Evolutionary conservation across 1,140 invertebrate genomes (phyloP).

Genomic region (Gonioctena quinquepunctata): DNA sequence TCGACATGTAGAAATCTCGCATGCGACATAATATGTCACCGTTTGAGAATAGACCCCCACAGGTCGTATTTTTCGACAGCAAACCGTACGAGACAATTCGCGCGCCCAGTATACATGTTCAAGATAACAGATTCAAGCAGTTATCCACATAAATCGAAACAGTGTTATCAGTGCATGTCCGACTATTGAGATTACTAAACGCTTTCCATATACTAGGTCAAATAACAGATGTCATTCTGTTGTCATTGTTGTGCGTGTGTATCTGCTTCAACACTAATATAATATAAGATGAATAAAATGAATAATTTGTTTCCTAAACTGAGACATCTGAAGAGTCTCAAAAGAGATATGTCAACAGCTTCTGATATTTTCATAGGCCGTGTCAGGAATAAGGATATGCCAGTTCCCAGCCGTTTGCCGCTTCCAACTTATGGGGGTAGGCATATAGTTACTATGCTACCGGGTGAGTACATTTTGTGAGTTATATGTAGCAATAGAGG

Average conservation of each 20-base stretch:
- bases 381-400: background rate
- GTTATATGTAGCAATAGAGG: no score
- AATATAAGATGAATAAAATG: background rate
- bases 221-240: background rate
- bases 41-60: no score
- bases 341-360: background rate
- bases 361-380: background rate
- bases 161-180: background rate
- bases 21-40: no score
- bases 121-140: no score
- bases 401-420: background rate
- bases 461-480: constrained; percentile 56
- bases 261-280: no score
- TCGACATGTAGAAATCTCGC: no score
- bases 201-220: background rate
- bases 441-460: constrained; percentile 63
- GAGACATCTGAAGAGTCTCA: background rate
- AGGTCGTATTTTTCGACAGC: no score
- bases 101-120: no score
- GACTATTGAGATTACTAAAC: background rate
- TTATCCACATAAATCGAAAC: no score
- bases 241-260: background rate
- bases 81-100: no score
- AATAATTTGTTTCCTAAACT: background rate
- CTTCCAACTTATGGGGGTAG: constrained; percentile 61